Evolutionary conservation across 92 coral and sea anemone genomes (phyloP), one percentile per base, ranked within the genome.

Genomic region (Palythoa caribaeorum): DNA sequence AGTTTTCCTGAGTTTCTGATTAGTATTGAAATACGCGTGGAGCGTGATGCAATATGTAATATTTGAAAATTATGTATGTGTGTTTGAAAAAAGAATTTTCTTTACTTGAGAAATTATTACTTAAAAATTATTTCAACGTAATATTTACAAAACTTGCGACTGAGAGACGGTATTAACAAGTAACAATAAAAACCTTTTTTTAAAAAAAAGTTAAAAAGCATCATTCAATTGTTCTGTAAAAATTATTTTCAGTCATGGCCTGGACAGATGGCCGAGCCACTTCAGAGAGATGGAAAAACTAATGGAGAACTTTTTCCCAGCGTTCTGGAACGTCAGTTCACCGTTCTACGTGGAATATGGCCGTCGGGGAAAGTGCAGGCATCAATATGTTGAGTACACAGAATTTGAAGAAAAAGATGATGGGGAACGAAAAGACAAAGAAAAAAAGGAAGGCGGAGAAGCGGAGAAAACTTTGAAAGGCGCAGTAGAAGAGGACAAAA

Each of bases 351-450:
- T 74, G 38, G 86, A 81, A 20, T 13, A 48, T 37, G 11, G 59
- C 19, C 76, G 60, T n/a, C 73, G 59, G 3, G 60, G 62, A 69
- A 81, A 9, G 48, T 20, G 5, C 65, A 47, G 86, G 21, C 47
- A 81, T 36, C 86, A 21, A 20, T 66, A 66, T 16, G 48, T 66
- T 1, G 86, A 63, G 63, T 81, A 66, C 63, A 44, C 88, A 1
- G 89, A 83, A 57, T 17, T 83, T 37, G 93, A 83, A 60, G 89
- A 83, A 40, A 38, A 79, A 4, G 90, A 80, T 37, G 51, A 53
- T 21, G 57, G 39, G 60, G 19, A 51, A 47, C 39, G 60, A 20
- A 80, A 63, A 80, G 65, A 5, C n/a, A 35, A 54, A 53, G 19
- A 3, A 1, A 39, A 73, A 12, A 62, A 39, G 53, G 53, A 40